A percentile compares a stretch with the other conserved stretches of the same genome.
Evolutionary conservation across 2,113 vertebrate species (phyloP).

Genomic region (Corythoichthys intestinalis): DNA sequence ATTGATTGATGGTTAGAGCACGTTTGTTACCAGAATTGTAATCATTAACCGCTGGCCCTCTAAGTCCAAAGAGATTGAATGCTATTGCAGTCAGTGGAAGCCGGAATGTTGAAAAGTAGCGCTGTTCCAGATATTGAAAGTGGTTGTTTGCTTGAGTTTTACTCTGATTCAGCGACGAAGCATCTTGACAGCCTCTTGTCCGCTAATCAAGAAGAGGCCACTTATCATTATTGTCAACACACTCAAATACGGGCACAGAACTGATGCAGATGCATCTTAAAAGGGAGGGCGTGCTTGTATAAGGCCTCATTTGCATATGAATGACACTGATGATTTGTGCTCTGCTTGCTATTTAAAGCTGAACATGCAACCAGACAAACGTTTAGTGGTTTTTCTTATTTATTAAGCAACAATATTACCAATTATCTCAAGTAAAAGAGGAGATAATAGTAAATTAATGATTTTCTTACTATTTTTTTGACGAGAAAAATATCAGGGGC

Average conservation of each 20-base stretch:
- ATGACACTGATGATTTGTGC: not conserved
- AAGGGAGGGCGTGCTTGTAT: slow-evolving; percentile 16
- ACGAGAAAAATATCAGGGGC: no score
- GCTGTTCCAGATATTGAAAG: not conserved
- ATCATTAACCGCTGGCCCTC: not conserved
- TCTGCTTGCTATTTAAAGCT: slow-evolving; percentile 11
- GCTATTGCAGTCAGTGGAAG: not conserved
- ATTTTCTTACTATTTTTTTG: no score
- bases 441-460: not conserved
- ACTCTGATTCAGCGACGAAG: slow-evolving; percentile 33
- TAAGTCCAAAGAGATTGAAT: no score
- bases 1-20: not conserved
- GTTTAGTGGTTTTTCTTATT: not conserved
- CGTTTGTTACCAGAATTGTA: not conserved
- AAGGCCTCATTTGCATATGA: slow-evolving; percentile 43
- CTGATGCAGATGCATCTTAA: not conserved
- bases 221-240: slow-evolving; percentile 49
- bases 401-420: not conserved
- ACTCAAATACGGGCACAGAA: not conserved
- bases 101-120: not conserved
- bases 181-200: slow-evolving; percentile 46
- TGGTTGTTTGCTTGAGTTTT: not conserved
- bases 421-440: not conserved
- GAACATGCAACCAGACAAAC: not conserved
- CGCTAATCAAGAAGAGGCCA: slow-evolving; percentile 54